Conservation (phyloP, 1,140 invertebrate species). For the Brachionus sp. region DNA sequence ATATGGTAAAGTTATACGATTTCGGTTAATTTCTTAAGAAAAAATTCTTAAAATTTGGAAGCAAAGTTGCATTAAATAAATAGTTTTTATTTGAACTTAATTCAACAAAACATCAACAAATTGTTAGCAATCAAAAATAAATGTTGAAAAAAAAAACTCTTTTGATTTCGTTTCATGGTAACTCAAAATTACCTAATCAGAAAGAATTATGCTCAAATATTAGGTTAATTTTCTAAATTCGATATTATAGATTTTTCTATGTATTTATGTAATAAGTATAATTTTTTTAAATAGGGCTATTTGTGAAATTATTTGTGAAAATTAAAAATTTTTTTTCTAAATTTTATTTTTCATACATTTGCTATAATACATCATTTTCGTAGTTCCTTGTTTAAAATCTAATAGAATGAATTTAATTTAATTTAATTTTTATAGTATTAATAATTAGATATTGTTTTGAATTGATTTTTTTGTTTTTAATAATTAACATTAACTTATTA, state of each 20-base stretch:
- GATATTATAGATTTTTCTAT: neutral
- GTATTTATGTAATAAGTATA: neutral
- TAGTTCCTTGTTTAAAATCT: too few relatives aligned
- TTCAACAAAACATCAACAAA: neutral
- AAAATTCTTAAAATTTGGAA: neutral
- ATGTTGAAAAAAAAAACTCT: neutral
- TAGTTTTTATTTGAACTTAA: neutral
- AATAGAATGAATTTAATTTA: neutral
- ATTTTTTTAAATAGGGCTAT: too few relatives aligned
- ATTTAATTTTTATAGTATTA: neutral
- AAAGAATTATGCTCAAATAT: neutral
- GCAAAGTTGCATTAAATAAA: neutral
- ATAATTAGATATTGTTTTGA: neutral
- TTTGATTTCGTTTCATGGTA: slow-evolving; percentile 1
- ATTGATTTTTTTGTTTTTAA: neutral
- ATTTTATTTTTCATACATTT: too few relatives aligned
- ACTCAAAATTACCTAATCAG: neutral
- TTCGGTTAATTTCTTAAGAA: neutral
- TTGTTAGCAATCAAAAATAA: neutral
- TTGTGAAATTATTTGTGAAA: too few relatives aligned
- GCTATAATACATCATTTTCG: too few relatives aligned
- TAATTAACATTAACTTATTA: neutral
- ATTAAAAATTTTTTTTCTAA: too few relatives aligned
- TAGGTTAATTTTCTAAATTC: neutral
- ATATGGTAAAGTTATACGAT: neutral